phyloP scores from a whole-genome alignment of 1,140 invertebrate genomes.

The Aphis craccivora region DNA sequence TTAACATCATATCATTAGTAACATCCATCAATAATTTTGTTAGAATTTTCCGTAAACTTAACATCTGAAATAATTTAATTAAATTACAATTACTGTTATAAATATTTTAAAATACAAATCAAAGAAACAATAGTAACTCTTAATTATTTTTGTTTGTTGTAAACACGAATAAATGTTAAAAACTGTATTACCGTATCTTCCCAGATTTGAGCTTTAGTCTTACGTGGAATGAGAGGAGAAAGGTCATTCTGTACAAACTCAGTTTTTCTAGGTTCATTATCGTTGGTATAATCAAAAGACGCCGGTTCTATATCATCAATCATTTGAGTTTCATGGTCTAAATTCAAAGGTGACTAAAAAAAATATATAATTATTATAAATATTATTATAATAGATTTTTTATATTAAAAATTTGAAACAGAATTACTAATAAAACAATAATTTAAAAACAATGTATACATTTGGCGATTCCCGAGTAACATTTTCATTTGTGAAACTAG shows the following conservation, averaged over 20 bases:
- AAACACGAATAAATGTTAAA: slow-evolving; percentile 50
- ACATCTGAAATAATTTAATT: slow-evolving; percentile 73
- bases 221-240: slow-evolving; percentile 61
- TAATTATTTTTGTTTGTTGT: not conserved
- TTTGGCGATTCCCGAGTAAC: not conserved
- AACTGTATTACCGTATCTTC: slow-evolving; percentile 67
- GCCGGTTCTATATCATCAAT: slow-evolving; percentile 67
- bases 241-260: slow-evolving; percentile 60
- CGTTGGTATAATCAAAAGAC: slow-evolving; percentile 66
- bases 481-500: slow-evolving; percentile 65
- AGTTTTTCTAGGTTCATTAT: slow-evolving; percentile 61
- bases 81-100: slow-evolving; percentile 50
- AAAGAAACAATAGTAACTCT: slow-evolving; percentile 16
- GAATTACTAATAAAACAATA: slow-evolving; percentile 66
- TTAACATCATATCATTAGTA: slow-evolving; percentile 86
- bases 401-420: not conserved
- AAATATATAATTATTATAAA: no score
- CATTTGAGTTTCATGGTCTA: slow-evolving; percentile 44
- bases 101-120: slow-evolving; percentile 1
- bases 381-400: not conserved
- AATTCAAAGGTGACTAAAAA: slow-evolving; percentile 44
- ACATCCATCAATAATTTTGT: slow-evolving; percentile 94
- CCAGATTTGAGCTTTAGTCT: slow-evolving; percentile 67
- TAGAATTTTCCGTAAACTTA: slow-evolving; percentile 82
- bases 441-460: slow-evolving; percentile 61